Conservation (phyloP, 1,140 invertebrate genomes). For the Hylaeus volcanicus region DNA sequence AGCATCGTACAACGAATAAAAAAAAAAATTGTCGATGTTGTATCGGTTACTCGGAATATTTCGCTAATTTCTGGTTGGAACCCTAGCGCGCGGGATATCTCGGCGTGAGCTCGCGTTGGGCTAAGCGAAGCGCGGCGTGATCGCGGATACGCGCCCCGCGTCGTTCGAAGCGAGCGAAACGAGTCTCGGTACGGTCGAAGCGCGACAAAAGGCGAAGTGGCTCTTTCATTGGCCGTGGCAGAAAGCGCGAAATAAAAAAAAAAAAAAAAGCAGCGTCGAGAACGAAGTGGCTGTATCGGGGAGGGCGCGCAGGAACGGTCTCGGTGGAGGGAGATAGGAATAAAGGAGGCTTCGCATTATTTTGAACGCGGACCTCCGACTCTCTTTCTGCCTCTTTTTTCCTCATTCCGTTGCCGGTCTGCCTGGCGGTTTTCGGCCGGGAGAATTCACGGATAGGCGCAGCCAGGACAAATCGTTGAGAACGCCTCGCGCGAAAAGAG, state of each 20-base stretch:
- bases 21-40: too few relatives aligned
- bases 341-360: conserved; percentile 60
- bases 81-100: neutral
- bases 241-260: conserved; percentile 57
- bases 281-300: conserved; percentile 30
- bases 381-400: conserved; percentile 26
- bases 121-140: neutral
- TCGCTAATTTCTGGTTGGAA: too few relatives aligned
- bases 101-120: neutral
- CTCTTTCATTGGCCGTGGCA: conserved; percentile 61
- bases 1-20: too few relatives aligned
- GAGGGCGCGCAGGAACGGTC: conserved; percentile 17
- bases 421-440: conserved; percentile 51
- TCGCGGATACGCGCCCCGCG: neutral
- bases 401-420: conserved; percentile 23
- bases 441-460: conserved; percentile 40
- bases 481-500: conserved; percentile 50
- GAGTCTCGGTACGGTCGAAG: conserved; percentile 30
- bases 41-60: too few relatives aligned
- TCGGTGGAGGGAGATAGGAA: conserved; percentile 21
- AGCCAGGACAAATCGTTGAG: conserved; percentile 60
- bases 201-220: conserved; percentile 56
- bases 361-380: conserved; percentile 60
- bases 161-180: conserved; percentile 33
- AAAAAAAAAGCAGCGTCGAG: conserved; percentile 42